Evolutionary conservation across 2,888 invertebrate species (phyloP), one percentile per base, ranked within the genome.

Genomic region (Perizoma flavofasciatum): DNA sequence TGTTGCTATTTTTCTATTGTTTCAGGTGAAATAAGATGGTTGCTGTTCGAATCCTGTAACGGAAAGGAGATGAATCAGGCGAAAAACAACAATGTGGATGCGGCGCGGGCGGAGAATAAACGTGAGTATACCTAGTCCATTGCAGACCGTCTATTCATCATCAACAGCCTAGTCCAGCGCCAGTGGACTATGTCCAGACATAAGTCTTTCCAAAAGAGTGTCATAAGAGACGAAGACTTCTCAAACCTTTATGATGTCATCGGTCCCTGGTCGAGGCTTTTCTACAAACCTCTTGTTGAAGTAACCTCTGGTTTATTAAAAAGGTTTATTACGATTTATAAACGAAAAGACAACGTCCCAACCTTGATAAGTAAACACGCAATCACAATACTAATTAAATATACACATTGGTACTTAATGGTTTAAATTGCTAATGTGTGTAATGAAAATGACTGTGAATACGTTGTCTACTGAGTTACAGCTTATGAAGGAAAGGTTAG

Each of bases 1-100:
- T 22, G n/a, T 5, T 35, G 35, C 5, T 35, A 35, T 37, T 3
- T 6, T 37, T 22, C 4, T 37, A 37, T 63, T 57, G 60, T 78
- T 74, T 0, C 85, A 86, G 86, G 76, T 66, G 82, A 82, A 59
- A 65, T 89, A 81, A 85, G 79, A 91, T 91, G 91, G 87, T 77
- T 85, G 67, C 65, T 77, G 22, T 53, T 70, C 48, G 71, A 74
- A 56, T 72, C 79, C 67, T 80, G 84, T 88, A 87, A 77, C 73
- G 77, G 72, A 50, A 72, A 70, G 69, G 80, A 78, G 59, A 89
- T 89, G 77, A 82, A 80, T 72, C 85, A 86, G 70, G 73, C 86
- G 65, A 92, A 93, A 72, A 90, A 93, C 79, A 92, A 88, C 72
- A 85, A 89, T 70, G 89, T 92, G 32, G 93, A 93, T 76, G 89